Conservation (phyloP, 2,113 vertebrate species). For the Toxostoma redivivum region DNA sequence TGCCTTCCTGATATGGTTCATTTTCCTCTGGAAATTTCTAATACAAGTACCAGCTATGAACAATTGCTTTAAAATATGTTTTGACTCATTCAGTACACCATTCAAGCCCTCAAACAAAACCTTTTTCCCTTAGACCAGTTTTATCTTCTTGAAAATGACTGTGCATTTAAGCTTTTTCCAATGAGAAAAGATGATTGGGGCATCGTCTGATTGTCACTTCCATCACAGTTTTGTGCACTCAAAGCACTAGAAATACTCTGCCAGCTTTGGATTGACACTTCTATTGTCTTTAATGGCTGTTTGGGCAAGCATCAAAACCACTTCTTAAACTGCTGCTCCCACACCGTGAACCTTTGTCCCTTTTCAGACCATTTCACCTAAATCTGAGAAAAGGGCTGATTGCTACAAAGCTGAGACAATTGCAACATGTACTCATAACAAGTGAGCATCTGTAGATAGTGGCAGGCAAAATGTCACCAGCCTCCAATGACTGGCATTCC, state of each 20-base stretch:
- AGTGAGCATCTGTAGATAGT: background rate
- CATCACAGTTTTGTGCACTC: background rate
- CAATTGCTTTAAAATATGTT: background rate
- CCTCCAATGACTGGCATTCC: background rate
- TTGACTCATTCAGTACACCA: background rate
- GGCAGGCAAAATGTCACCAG: constrained; percentile 17
- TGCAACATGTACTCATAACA: background rate
- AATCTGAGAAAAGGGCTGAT: constrained; percentile 43
- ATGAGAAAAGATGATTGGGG: background rate
- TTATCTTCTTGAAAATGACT: background rate
- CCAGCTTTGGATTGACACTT: background rate
- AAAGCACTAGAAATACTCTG: background rate
- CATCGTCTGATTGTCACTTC: background rate
- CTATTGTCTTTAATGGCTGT: background rate
- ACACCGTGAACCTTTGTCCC: background rate
- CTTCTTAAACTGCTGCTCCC: background rate
- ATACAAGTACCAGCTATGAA: background rate
- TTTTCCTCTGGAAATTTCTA: background rate
- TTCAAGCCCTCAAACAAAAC: background rate
- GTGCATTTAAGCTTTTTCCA: background rate
- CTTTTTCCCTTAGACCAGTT: background rate
- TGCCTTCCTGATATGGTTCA: background rate
- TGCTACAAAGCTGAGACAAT: constrained; percentile 25
- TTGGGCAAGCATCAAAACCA: background rate
- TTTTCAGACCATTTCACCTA: constrained; percentile 52